phyloP scores from a whole-genome alignment of 2,888 invertebrate species.

The Sinodicranocentrus sp. region DNA sequence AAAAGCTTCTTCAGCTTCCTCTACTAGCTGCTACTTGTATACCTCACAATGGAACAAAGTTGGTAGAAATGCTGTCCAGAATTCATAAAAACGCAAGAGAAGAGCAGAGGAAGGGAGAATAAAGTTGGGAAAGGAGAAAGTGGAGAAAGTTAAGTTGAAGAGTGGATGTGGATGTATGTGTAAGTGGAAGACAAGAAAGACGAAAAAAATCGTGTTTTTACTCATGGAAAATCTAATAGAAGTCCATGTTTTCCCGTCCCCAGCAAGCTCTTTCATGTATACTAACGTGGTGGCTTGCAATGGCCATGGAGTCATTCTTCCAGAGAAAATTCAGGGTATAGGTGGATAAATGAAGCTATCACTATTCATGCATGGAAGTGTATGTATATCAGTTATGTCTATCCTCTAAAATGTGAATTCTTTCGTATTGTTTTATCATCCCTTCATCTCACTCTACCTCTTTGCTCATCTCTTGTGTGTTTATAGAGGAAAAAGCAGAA shows the following conservation, averaged over 20 bases:
- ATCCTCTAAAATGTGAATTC: background rate
- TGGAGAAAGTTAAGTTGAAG: slow-evolving; percentile 43
- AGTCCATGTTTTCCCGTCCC: slow-evolving; percentile 44
- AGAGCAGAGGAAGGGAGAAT: slow-evolving; percentile 11
- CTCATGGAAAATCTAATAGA: slow-evolving; percentile 59
- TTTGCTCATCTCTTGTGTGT: background rate
- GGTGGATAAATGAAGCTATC: background rate
- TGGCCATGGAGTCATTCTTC: too few relatives aligned
- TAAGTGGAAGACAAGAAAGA: slow-evolving; percentile 12
- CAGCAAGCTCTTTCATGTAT: slow-evolving; percentile 33
- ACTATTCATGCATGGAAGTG: background rate
- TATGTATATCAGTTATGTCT: background rate
- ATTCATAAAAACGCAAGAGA: slow-evolving; percentile 51
- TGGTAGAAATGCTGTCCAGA: slow-evolving; percentile 54
- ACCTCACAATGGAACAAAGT: slow-evolving; percentile 41
- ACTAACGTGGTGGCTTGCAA: too few relatives aligned
- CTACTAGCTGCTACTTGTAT: background rate
- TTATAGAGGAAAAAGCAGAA: background rate
- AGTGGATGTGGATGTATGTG: slow-evolving; percentile 23
- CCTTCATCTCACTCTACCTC: slow-evolving; percentile 6
- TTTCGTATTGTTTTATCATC: background rate
- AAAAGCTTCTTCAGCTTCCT: slow-evolving; percentile 21
- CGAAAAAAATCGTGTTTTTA: slow-evolving; percentile 46
- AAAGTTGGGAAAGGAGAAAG: slow-evolving; percentile 42
- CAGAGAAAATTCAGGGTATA: background rate